Percentiles rank a stretch among this genome's conserved stretches.
phyloP scores from a whole-genome alignment of 1,140 invertebrate species.

The Sycophila sp. region DNA sequence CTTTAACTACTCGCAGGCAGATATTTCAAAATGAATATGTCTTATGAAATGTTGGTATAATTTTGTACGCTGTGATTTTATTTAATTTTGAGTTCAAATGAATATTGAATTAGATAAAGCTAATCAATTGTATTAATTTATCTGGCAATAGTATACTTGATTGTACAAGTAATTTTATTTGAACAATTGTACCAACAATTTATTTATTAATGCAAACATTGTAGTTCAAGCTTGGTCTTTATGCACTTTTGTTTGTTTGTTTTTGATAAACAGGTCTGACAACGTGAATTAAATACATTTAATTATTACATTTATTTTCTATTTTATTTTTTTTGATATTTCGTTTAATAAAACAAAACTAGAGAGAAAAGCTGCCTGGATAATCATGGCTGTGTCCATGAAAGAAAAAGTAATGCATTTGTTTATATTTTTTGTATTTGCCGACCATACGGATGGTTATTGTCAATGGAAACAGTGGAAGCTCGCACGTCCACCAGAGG shows the following conservation, averaged over 20 bases:
- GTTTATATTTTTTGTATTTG: constrained; percentile 70
- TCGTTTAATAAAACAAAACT: constrained; percentile 43
- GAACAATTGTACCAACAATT: constrained; percentile 19
- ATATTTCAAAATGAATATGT: neutral
- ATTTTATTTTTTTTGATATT: constrained; percentile 64
- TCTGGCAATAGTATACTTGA: too few species aligned
- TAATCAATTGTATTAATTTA: too few species aligned
- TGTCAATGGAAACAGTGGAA: constrained; percentile 57
- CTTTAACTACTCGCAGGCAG: constrained; percentile 7
- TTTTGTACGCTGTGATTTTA: neutral
- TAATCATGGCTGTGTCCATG: constrained; percentile 49
- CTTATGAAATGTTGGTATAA: constrained; percentile 13
- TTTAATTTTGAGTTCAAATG: too few species aligned
- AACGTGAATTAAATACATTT: constrained; percentile 59
- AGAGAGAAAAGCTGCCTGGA: constrained; percentile 45
- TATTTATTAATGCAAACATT: constrained; percentile 28
- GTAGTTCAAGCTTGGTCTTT: constrained; percentile 51
- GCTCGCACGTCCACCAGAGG: constrained; percentile 42
- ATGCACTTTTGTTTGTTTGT: constrained; percentile 65
- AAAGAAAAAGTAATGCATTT: constrained; percentile 65
- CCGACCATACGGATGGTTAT: constrained; percentile 58
- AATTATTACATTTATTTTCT: constrained; percentile 64
- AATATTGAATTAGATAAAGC: too few species aligned
- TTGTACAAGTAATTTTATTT: too few species aligned
- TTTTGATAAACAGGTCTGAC: constrained; percentile 65